Conservation (phyloP, 1,140 invertebrate species). For the Drosophila nebulosa region DNA sequence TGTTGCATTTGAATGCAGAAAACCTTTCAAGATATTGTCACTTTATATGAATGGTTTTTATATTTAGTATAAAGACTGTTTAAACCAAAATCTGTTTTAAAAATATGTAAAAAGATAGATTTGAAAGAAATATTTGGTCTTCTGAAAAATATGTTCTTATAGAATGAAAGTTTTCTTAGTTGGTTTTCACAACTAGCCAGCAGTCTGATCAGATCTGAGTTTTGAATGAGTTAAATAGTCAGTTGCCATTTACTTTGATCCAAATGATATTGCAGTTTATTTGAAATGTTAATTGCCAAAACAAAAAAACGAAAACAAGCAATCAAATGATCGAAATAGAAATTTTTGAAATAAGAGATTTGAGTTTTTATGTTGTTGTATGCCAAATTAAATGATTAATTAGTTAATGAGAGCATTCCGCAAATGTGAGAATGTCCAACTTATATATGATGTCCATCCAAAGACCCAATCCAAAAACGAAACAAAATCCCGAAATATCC, state of each 20-base stretch:
- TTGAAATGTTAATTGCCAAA: conserved; percentile 64
- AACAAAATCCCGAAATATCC: conserved; percentile 21
- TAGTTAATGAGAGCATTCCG: conserved; percentile 51
- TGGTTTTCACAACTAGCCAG: too few relatives aligned
- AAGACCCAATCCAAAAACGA: conserved; percentile 45
- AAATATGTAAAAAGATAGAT: too few relatives aligned
- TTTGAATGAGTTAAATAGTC: not conserved
- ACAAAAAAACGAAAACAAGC: conserved; percentile 29
- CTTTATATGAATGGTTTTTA: too few relatives aligned
- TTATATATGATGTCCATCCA: conserved; percentile 54
- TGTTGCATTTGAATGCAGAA: too few relatives aligned
- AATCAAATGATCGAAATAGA: conserved; percentile 39
- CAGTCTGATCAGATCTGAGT: too few relatives aligned
- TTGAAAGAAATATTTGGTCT: too few relatives aligned
- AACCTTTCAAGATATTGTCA: too few relatives aligned
- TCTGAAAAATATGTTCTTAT: too few relatives aligned
- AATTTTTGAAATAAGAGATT: conserved; percentile 21
- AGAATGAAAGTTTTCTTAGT: too few relatives aligned
- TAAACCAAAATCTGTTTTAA: too few relatives aligned
- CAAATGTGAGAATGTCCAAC: conserved; percentile 54
- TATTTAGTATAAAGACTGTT: too few relatives aligned
- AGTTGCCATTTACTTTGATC: not conserved
- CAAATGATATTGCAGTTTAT: conserved; percentile 26
- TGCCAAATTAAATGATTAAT: conserved; percentile 44
- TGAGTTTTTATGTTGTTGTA: conserved; percentile 10